Conservation (phyloP, 2,888 invertebrate species). For the Ectemnius continuus region DNA sequence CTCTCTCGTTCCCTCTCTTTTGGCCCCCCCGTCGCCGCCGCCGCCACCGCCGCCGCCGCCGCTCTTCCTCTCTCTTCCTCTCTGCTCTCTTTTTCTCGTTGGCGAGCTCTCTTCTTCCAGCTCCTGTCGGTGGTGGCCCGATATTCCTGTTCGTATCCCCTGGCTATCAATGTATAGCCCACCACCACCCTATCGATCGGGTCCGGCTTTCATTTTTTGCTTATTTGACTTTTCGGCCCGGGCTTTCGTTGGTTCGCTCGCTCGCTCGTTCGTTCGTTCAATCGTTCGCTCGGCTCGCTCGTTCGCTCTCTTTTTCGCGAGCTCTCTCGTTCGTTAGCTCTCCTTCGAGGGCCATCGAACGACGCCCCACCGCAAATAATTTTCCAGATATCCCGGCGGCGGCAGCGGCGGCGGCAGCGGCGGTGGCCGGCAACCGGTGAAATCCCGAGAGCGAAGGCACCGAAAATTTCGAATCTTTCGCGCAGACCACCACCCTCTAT, state of each 20-base stretch:
- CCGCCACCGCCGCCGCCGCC: not conserved
- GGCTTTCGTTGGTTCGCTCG: constrained; percentile 28
- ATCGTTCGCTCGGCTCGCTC: constrained; percentile 66
- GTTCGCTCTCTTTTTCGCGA: constrained; percentile 36
- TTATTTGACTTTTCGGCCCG: constrained; percentile 65
- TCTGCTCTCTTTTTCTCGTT: constrained; percentile 2
- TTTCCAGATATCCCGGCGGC: constrained; percentile 55
- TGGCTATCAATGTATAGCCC: constrained; percentile 63
- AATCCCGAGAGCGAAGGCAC: constrained; percentile 13
- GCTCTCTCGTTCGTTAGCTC: constrained; percentile 64
- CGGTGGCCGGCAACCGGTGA: constrained; percentile 13
- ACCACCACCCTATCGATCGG: constrained; percentile 63
- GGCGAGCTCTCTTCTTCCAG: not conserved
- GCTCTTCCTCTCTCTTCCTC: constrained; percentile 5
- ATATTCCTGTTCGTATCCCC: constrained; percentile 64
- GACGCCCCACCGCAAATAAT: constrained; percentile 62
- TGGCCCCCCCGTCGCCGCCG: constrained; percentile 20
- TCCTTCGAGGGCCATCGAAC: constrained; percentile 70
- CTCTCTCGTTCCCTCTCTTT: not conserved
- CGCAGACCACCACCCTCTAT: not conserved
- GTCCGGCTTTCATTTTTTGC: constrained; percentile 68
- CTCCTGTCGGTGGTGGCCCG: constrained; percentile 29
- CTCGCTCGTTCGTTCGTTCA: constrained; percentile 17
- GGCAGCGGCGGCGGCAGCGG: not conserved
- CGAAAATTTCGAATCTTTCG: constrained; percentile 31